These are phyloP conservation scores for Halcyon chelicuti DNA, from an alignment of 2,797 vertebrate genomes.

Conservation along the genomic window DNA sequence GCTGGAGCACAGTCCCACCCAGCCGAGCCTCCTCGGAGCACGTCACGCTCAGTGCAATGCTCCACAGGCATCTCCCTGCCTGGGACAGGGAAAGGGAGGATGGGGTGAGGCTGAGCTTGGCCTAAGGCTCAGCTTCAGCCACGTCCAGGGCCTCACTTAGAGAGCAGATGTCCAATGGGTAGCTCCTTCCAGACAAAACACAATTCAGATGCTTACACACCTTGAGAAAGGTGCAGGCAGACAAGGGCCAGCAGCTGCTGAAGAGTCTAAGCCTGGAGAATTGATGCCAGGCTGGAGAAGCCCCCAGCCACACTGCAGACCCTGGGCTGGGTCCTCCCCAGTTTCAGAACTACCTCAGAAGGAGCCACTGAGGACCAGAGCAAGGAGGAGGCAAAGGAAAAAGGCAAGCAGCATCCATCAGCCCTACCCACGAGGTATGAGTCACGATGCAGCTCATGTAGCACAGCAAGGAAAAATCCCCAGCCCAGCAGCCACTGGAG, in stretches of 20 bases:
- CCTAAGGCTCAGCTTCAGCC: not conserved
- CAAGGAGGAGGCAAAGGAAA: not conserved
- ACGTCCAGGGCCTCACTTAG: not conserved
- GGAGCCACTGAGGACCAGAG: not conserved
- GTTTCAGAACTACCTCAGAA: not conserved
- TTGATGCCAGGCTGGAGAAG: not conserved
- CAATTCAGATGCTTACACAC: not conserved
- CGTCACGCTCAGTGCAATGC: rapidly evolving
- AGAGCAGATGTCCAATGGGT: not conserved
- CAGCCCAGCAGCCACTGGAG: not conserved
- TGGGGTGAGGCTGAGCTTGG: not conserved
- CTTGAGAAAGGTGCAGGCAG: not conserved
- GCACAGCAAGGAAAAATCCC: not conserved
- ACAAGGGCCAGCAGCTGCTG: not conserved
- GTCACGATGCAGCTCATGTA: not conserved
- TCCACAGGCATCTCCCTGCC: not conserved
- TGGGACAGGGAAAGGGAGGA: not conserved
- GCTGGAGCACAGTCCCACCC: not conserved
- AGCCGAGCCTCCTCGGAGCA: not conserved
- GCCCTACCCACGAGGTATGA: not conserved
- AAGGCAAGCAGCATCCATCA: not conserved
- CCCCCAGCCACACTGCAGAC: rapidly evolving
- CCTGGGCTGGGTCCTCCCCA: not conserved
- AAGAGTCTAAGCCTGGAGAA: not conserved
- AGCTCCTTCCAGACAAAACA: not conserved